Conservation (phyloP, 2,888 invertebrate genomes). For the Esperia sulphurella region DNA sequence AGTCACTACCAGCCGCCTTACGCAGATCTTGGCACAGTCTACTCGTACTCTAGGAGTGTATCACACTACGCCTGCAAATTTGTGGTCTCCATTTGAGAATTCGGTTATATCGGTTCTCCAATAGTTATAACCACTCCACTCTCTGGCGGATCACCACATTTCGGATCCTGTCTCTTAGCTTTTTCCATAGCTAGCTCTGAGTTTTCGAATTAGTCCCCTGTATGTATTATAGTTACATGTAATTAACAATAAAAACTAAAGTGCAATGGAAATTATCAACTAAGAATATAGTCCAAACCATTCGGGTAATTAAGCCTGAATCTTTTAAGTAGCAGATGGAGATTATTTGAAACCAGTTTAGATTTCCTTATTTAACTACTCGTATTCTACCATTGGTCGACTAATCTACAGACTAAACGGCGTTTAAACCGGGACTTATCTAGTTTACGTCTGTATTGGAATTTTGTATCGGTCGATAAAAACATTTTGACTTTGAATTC, state of each 20-base stretch:
- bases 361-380: slow-evolving; percentile 38
- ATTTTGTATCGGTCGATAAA: slow-evolving; percentile 42
- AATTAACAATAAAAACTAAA: slow-evolving; percentile 25
- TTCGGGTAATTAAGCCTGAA: slow-evolving; percentile 51
- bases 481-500: slow-evolving; percentile 26
- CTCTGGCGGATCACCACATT: no score
- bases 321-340: slow-evolving; percentile 48
- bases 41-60: neutral
- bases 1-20: no score
- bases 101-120: no score
- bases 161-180: no score
- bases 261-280: slow-evolving; percentile 26
- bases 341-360: slow-evolving; percentile 52
- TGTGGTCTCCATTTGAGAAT: no score
- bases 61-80: no score
- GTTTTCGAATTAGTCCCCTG: no score
- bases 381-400: slow-evolving; percentile 31
- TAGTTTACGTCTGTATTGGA: slow-evolving; percentile 47
- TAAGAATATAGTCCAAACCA: slow-evolving; percentile 38
- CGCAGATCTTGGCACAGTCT: no score
- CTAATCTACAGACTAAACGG: slow-evolving; percentile 43
- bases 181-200: no score
- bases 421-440: slow-evolving; percentile 46
- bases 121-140: no score
- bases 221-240: no score